Conservation (phyloP, 1,140 invertebrate genomes). For the Drosophila arawakana region DNA sequence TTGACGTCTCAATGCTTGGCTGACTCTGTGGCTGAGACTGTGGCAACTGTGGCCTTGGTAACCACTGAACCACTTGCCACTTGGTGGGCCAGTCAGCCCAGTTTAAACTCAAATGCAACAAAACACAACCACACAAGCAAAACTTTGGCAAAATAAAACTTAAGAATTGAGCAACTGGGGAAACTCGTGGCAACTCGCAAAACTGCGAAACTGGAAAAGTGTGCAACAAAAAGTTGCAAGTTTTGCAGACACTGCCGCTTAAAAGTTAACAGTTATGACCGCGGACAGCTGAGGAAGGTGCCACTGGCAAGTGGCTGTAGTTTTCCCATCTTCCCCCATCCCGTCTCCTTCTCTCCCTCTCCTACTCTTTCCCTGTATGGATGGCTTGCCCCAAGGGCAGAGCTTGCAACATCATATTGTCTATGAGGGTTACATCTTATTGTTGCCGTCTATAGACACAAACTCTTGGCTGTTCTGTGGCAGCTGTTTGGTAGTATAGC, state of each 20-base stretch:
- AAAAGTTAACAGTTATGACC: constrained; percentile 73
- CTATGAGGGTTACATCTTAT: constrained; percentile 18
- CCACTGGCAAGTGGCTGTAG: constrained; percentile 17
- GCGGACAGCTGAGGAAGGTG: constrained; percentile 17
- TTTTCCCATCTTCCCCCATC: background rate
- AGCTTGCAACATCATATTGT: constrained; percentile 48
- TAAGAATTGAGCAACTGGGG: constrained; percentile 25
- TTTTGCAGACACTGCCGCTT: constrained; percentile 48
- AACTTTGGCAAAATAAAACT: constrained; percentile 22
- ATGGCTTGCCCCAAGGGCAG: background rate
- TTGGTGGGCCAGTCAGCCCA: constrained; percentile 22
- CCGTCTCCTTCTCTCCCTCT: too few species aligned
- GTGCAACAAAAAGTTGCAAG: constrained; percentile 46
- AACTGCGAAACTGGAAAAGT: constrained; percentile 29
- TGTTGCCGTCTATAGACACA: constrained; percentile 1
- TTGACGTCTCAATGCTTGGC: constrained; percentile 38
- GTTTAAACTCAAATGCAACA: constrained; percentile 33
- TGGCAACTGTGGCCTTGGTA: constrained; percentile 4
- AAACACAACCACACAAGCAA: background rate
- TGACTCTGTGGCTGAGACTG: background rate
- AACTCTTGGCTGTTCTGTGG: background rate
- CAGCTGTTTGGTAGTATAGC: constrained; percentile 1
- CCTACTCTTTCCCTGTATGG: too few species aligned
- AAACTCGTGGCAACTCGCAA: constrained; percentile 9
- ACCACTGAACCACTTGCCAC: constrained; percentile 32